Base-by-base conservation (phyloP, 2,113 vertebrate species). In the Etheostoma spectabile region DNA sequence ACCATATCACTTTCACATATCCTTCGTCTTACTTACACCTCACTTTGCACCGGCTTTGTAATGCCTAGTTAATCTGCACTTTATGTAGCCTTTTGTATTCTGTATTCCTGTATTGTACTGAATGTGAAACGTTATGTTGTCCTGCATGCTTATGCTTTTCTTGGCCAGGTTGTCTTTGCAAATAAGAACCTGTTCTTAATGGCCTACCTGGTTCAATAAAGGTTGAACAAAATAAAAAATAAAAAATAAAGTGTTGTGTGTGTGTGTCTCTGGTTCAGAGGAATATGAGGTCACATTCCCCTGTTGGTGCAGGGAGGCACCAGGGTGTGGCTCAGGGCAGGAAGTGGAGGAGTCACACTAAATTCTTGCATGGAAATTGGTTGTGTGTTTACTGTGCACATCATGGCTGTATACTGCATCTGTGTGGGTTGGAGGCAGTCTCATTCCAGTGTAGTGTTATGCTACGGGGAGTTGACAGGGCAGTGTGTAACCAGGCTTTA, bases 281-380 rank as follows among this genome's bases (percentile, higher is more conserved):
- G 89, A 74, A 84, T 82, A 64, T 94, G 91, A 95, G 92, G 92
- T 93, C 91, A 92, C 91, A 89, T 91, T 93, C 85, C 84, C 80
- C 61, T 88, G 60, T 48, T 82, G 66, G 73, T 83, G 81, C 61
- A 66, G 80, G 74, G 87, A 89, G 87, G 77, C 87, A 80, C 65
- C 72, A 77, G 86, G 91, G 92, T 2, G 82, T 87, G 93, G 84
- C 80, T 81, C 80, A 51, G 70, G 52, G 60, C 74, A 95, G 93
- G 91, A 93, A 93, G 89, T 92, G 80, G 66, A 88, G 79, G 42
- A 88, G 73, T 82, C 53, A 49, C 35, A 86, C 55, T 75, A 87
- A 75, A 91, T 76, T 83, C 49, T 64, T 84, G 79, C 52, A 24
- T 75, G 85, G 68, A 76, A 76, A 46, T 72, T 79, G 45, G 7